Percentiles rank a stretch among this genome's conserved stretches.
Evolutionary conservation across 2,888 invertebrate species (phyloP).

Genomic region (Rhagonycha lutea): DNA sequence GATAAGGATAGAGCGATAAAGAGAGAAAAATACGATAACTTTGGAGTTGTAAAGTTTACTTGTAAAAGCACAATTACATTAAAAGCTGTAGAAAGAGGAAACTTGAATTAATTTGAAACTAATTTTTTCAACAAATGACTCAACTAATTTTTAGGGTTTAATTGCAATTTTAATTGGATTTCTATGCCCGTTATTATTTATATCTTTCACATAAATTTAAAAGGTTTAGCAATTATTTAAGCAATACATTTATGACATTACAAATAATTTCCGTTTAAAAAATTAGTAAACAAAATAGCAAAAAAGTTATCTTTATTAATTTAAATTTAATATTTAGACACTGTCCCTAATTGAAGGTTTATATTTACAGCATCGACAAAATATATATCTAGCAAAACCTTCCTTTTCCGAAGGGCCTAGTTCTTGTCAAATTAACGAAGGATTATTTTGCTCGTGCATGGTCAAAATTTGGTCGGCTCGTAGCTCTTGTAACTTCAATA

Average conservation of each 20-base stretch:
- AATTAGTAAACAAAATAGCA: slow-evolving; percentile 37
- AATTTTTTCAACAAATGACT: neutral
- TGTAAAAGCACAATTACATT: too few relatives aligned
- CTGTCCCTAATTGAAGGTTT: slow-evolving; percentile 48
- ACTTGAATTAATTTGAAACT: too few relatives aligned
- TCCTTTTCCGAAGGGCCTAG: slow-evolving; percentile 49
- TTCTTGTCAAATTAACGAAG: slow-evolving; percentile 52
- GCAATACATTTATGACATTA: neutral
- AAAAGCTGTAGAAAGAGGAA: too few relatives aligned
- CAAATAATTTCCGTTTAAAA: slow-evolving; percentile 31
- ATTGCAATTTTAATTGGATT: too few relatives aligned
- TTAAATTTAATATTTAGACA: slow-evolving; percentile 44
- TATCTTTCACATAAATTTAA: neutral
- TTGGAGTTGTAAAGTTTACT: too few relatives aligned
- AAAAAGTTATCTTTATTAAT: slow-evolving; percentile 31
- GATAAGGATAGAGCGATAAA: too few relatives aligned
- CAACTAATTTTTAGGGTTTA: slow-evolving; percentile 7
- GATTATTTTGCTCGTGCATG: slow-evolving; percentile 36
- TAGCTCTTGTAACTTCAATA: slow-evolving; percentile 40
- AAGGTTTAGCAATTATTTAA: neutral
- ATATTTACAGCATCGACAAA: slow-evolving; percentile 56
- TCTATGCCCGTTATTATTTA: too few relatives aligned
- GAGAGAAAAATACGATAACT: too few relatives aligned
- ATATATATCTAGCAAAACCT: slow-evolving; percentile 53
- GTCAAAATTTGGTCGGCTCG: slow-evolving; percentile 41